phyloP scores from a whole-genome alignment of 2,797 vertebrate genomes.

The Apogon talboti region DNA sequence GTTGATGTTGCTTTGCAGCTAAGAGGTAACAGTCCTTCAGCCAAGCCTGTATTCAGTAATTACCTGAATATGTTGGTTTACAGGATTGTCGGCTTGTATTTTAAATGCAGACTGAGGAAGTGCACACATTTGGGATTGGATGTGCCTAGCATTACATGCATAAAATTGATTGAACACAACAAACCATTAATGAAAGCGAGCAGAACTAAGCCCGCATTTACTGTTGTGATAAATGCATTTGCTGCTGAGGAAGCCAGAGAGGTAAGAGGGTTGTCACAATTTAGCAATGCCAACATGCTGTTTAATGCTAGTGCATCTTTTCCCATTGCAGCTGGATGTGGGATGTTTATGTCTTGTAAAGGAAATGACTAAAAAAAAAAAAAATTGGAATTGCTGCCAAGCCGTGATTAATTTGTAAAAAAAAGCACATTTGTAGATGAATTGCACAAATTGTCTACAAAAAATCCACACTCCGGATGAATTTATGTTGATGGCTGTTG shows the following conservation, averaged over 20 bases:
- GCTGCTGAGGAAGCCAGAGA: constrained; percentile 2
- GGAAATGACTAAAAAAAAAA: constrained; percentile 22
- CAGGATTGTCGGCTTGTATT: constrained; percentile 1
- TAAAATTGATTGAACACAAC: constrained; percentile 13
- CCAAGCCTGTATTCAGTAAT: background rate
- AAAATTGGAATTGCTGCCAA: constrained; percentile 24
- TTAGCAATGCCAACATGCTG: constrained; percentile 42
- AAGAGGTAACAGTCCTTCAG: background rate
- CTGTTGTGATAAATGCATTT: constrained; percentile 11
- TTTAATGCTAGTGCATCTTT: constrained; percentile 25
- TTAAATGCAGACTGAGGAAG: background rate
- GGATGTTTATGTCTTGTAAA: constrained; percentile 31
- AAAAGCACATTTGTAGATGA: constrained; percentile 40
- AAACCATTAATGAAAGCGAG: constrained; percentile 10
- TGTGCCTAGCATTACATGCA: constrained; percentile 4
- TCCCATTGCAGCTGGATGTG: constrained; percentile 39
- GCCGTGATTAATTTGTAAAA: constrained; percentile 34
- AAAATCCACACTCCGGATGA: constrained; percentile 18
- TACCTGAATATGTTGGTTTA: constrained; percentile 5
- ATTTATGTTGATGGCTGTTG: constrained; percentile 14
- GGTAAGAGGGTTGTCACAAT: constrained; percentile 21
- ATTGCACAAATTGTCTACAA: constrained; percentile 22
- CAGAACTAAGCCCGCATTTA: constrained; percentile 16
- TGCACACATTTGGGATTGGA: background rate
- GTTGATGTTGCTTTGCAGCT: background rate